These are phyloP conservation scores for Neopelma chrysocephalum DNA, from an alignment of 2,797 vertebrate genomes.

Conservation along the genomic window DNA sequence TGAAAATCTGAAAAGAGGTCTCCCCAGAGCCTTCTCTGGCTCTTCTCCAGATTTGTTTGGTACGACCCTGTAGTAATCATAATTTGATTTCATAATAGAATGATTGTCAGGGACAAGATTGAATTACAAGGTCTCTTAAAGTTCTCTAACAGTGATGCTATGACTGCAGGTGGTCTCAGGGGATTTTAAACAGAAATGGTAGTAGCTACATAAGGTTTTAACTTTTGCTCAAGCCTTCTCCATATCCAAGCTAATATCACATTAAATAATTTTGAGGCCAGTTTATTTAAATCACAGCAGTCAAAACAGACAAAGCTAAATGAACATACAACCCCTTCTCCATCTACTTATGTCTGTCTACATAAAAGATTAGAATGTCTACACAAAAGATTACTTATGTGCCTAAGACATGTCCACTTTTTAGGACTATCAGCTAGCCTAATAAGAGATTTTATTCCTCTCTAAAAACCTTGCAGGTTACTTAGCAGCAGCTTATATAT, in stretches of 20 bases:
- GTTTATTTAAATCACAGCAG: conserved; percentile 22
- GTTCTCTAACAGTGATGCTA: background rate
- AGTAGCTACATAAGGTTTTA: background rate
- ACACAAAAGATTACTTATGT: background rate
- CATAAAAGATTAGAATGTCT: conserved; percentile 17
- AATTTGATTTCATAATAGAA: background rate
- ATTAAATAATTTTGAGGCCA: background rate
- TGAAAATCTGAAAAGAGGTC: background rate
- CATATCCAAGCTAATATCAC: background rate
- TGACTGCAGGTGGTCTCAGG: background rate
- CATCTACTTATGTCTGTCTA: background rate
- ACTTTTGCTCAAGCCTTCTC: background rate
- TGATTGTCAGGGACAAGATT: background rate
- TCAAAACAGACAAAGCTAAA: conserved; percentile 12
- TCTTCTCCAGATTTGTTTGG: background rate
- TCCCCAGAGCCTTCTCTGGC: background rate
- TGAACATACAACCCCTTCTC: background rate
- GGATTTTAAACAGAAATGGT: background rate
- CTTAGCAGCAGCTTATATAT: background rate
- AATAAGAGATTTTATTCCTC: background rate
- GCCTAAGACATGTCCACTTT: background rate
- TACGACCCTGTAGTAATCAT: background rate
- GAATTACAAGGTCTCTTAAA: background rate
- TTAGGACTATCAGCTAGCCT: background rate
- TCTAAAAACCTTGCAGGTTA: background rate